Percentiles rank a stretch among this genome's conserved stretches.
phyloP scores from a whole-genome alignment of 2,888 invertebrate genomes.

The Melolontha melolontha region DNA sequence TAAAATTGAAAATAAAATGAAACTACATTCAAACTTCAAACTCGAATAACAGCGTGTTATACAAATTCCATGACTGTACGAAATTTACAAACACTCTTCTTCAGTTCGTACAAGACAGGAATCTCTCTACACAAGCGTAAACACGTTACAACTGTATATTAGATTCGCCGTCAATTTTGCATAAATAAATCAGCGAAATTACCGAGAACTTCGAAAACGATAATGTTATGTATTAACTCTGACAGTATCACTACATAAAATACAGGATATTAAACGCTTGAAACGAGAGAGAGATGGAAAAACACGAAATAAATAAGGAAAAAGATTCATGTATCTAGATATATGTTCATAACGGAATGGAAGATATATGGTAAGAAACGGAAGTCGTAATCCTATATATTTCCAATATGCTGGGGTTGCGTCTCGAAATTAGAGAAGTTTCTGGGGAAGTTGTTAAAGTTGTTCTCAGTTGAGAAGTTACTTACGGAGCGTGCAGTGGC shows the following conservation, averaged over 20 bases:
- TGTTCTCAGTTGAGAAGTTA: conserved; percentile 51
- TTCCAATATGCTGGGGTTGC: conserved; percentile 43
- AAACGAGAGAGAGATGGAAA: neutral
- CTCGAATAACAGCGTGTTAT: conserved; percentile 23
- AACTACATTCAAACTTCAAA: conserved; percentile 28
- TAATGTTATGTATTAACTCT: no score
- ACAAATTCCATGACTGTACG: neutral
- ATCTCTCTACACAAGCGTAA: no score
- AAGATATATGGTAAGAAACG: conserved; percentile 42
- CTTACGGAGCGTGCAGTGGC: conserved; percentile 97
- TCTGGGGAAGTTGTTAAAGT: conserved; percentile 49
- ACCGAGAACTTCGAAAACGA: no score
- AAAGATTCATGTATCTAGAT: conserved; percentile 7
- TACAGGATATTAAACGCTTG: conserved; percentile 23
- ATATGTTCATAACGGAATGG: conserved; percentile 21
- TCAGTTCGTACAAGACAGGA: no score
- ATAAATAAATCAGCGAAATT: no score
- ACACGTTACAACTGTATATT: no score
- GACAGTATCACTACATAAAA: conserved; percentile 3
- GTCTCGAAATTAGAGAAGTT: conserved; percentile 48
- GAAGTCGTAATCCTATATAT: conserved; percentile 46
- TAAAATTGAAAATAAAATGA: conserved; percentile 32
- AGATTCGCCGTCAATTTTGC: no score
- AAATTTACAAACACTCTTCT: no score
- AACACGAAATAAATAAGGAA: conserved; percentile 24